A percentile compares a stretch with the other conserved stretches of the same genome.
phyloP scores from a whole-genome alignment of 2,888 invertebrate species.

The Leptinotarsa rubiginosa region DNA sequence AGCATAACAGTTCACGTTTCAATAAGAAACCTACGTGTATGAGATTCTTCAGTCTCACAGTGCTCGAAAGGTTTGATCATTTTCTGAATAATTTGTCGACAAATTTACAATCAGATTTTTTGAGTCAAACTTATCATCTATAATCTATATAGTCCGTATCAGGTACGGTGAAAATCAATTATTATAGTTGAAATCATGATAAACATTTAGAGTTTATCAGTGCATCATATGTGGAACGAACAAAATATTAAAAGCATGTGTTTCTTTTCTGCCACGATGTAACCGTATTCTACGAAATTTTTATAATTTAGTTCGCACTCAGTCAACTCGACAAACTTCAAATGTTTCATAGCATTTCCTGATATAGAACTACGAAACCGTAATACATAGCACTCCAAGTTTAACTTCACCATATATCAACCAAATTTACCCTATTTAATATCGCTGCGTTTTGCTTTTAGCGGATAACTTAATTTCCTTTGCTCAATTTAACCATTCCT shows the following conservation, averaged over 20 bases:
- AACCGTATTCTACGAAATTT: neutral
- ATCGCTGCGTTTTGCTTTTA: neutral
- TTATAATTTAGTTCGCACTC: slow-evolving; percentile 5
- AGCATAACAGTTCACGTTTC: too few species aligned
- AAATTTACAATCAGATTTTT: too few species aligned
- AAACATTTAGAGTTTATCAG: too few species aligned
- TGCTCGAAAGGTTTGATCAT: too few species aligned
- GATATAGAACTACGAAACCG: neutral
- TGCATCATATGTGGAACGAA: neutral
- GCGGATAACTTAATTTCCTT: neutral
- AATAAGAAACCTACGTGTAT: too few species aligned
- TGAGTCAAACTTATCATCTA: too few species aligned
- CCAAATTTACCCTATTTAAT: neutral
- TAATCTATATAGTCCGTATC: too few species aligned
- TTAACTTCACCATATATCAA: slow-evolving; percentile 15
- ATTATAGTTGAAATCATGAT: too few species aligned
- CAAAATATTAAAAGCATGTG: neutral
- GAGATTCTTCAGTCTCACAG: too few species aligned
- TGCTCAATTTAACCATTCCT: neutral
- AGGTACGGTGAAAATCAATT: too few species aligned
- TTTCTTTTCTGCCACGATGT: neutral
- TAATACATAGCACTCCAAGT: slow-evolving; percentile 10
- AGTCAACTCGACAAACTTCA: neutral
- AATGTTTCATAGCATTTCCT: neutral
- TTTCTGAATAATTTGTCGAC: too few species aligned